Conservation (phyloP, 2,888 invertebrate genomes). For the Eilema depressum region DNA sequence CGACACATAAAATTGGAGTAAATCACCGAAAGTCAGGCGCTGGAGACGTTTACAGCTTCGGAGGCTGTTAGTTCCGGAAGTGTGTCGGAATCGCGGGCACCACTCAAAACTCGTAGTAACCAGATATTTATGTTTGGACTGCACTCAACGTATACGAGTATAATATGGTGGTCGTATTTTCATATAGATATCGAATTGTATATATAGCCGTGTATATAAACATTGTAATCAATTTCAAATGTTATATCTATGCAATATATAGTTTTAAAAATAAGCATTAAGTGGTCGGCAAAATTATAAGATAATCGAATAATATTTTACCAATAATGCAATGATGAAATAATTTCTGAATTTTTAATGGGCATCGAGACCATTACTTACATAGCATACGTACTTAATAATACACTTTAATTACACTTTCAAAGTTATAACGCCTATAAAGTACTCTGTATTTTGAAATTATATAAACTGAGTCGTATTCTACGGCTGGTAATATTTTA, state of each 20-base stretch:
- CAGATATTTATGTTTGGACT: constrained; percentile 69
- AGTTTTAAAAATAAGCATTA: too few species aligned
- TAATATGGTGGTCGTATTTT: constrained; percentile 29
- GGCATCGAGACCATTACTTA: neutral
- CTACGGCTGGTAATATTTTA: constrained; percentile 15
- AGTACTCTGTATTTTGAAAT: constrained; percentile 8
- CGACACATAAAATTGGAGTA: constrained; percentile 86
- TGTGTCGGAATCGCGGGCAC: constrained; percentile 64
- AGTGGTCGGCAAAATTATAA: too few species aligned
- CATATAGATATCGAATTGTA: neutral
- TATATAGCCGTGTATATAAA: neutral
- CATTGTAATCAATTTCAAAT: neutral
- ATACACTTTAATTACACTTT: neutral
- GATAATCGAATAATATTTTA: neutral
- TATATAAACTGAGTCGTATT: neutral
- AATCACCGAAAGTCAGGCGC: constrained; percentile 85
- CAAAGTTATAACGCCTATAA: constrained; percentile 5
- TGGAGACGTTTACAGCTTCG: constrained; percentile 83
- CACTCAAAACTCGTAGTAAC: constrained; percentile 74
- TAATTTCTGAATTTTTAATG: neutral
- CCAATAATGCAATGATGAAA: neutral
- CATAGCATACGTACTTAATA: neutral
- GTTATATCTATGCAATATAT: too few species aligned
- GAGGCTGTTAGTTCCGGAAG: constrained; percentile 81
- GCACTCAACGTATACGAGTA: constrained; percentile 52